Evolutionary conservation across 2,888 invertebrate species (phyloP).

Genomic region (Quadroppia sp.): DNA sequence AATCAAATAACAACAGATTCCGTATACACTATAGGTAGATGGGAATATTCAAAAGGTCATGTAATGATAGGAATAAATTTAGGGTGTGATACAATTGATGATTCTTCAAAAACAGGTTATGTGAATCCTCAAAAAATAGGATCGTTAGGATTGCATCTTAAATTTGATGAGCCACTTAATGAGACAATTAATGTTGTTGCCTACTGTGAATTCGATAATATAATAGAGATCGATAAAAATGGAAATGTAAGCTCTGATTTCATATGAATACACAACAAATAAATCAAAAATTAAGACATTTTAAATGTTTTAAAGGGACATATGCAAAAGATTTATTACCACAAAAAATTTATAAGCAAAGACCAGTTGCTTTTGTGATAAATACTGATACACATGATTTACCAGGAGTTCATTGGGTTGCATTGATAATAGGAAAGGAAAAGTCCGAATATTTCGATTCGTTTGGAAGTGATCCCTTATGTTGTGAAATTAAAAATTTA

Average conservation of each 20-base stretch:
- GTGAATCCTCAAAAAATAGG: constrained; percentile 45
- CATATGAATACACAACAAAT: constrained; percentile 37
- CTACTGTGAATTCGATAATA: constrained; percentile 50
- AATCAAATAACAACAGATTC: constrained; percentile 50
- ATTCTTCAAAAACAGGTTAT: constrained; percentile 16
- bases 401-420: constrained; percentile 42
- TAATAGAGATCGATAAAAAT: constrained; percentile 49
- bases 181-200: constrained; percentile 48
- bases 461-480: constrained; percentile 17
- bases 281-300: not conserved
- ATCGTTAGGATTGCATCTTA: constrained; percentile 48
- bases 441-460: constrained; percentile 42
- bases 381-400: constrained; percentile 19
- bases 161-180: constrained; percentile 46
- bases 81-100: constrained; percentile 46
- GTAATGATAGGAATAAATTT: not conserved
- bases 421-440: constrained; percentile 25
- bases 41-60: not conserved
- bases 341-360: not conserved
- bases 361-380: constrained; percentile 3
- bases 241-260: constrained; percentile 46
- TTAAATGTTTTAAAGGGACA: not conserved
- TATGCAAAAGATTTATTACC: constrained; percentile 10
- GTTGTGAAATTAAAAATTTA: not conserved
- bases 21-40: not conserved